Percentiles rank a stretch among this genome's conserved stretches.
These are phyloP conservation scores for Pteromalus puparum DNA, from an alignment of 1,140 invertebrate genomes.

Conservation along the genomic window DNA sequence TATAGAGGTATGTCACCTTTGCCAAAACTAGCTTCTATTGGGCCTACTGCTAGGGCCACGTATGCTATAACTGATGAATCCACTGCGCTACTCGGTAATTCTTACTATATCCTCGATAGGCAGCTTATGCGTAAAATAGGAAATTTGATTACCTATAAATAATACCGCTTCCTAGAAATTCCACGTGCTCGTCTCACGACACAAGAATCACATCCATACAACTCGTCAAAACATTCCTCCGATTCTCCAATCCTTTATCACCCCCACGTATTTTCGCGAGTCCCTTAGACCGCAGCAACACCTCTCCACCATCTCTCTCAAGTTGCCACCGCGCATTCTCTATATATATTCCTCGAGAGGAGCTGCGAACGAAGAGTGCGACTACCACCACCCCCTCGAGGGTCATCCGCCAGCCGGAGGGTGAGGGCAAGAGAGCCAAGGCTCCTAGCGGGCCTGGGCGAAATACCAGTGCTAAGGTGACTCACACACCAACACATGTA, in stretches of 20 bases:
- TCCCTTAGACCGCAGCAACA: not conserved
- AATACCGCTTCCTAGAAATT: too few species aligned
- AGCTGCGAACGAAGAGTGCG: not conserved
- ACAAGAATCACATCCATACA: too few species aligned
- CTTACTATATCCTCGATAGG: too few species aligned
- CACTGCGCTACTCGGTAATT: too few species aligned
- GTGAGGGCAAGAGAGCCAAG: not conserved
- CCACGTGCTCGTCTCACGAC: too few species aligned
- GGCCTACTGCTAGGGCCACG: too few species aligned
- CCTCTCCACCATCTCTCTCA: not conserved
- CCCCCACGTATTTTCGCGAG: not conserved
- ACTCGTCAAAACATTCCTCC: not conserved
- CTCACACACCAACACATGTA: not conserved
- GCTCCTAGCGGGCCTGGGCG: slow-evolving; percentile 4
- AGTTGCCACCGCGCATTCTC: too few species aligned
- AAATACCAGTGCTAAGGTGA: not conserved
- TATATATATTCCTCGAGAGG: not conserved
- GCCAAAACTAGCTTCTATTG: too few species aligned
- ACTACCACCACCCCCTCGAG: not conserved
- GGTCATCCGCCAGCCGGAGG: not conserved
- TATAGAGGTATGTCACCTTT: too few species aligned
- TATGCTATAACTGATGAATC: too few species aligned
- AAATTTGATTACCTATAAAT: too few species aligned
- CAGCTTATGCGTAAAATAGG: too few species aligned
- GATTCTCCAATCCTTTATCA: not conserved